Evolutionary conservation across 2,113 vertebrate genomes (phyloP).

Genomic region (Rhabdornis inornatus): DNA sequence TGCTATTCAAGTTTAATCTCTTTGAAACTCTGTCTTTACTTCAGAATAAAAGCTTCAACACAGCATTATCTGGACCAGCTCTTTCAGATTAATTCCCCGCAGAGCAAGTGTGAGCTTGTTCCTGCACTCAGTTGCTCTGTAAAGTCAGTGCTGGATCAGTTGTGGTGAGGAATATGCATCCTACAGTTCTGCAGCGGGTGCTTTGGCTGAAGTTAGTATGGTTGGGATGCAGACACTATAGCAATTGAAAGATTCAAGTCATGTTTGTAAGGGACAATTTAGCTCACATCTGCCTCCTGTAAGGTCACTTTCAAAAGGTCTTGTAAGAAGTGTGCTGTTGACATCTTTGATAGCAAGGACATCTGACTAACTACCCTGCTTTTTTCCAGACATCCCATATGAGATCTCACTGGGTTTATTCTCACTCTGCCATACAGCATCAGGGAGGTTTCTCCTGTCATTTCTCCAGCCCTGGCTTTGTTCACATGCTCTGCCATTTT

Average conservation of each 20-base stretch:
- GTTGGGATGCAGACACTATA: neutral
- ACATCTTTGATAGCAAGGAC: neutral
- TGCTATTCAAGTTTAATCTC: neutral
- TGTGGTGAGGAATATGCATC: neutral
- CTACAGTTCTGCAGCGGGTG: neutral
- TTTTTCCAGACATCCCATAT: neutral
- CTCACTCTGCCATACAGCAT: neutral
- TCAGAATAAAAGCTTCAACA: neutral
- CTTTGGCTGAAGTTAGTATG: neutral
- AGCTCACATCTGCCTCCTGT: neutral
- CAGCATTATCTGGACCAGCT: neutral
- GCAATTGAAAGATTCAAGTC: neutral
- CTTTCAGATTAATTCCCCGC: neutral
- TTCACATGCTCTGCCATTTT: neutral
- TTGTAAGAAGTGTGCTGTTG: neutral
- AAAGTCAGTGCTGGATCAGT: neutral
- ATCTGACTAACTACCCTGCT: neutral
- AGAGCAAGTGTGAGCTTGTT: neutral
- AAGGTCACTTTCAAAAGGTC: neutral
- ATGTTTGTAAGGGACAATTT: neutral
- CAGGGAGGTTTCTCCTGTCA: neutral
- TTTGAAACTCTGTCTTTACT: neutral
- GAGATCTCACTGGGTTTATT: neutral
- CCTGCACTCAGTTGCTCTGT: neutral
- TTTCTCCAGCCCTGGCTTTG: neutral